Conservation (phyloP, 1,140 invertebrate genomes). For the Papilio xuthus region DNA sequence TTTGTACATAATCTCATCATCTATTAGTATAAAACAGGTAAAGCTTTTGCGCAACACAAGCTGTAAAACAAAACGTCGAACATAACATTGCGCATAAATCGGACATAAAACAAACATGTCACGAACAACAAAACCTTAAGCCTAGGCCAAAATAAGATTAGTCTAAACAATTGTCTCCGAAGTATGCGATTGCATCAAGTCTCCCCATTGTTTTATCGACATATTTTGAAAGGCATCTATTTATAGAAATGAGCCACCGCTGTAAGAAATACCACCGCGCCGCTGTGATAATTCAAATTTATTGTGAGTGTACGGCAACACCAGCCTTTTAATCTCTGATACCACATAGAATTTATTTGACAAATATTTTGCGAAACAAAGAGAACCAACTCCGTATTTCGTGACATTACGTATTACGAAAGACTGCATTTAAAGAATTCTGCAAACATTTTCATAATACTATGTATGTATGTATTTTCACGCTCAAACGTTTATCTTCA, state of each 20-base stretch:
- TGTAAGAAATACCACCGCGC: conserved; percentile 44
- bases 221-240: conserved; percentile 42
- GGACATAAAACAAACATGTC: conserved; percentile 22
- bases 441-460: neutral
- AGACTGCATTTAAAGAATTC: neutral
- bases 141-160: conserved; percentile 39
- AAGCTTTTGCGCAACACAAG: conserved; percentile 9
- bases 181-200: conserved; percentile 35
- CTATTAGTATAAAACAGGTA: neutral
- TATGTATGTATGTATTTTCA: neutral
- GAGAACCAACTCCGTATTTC: conserved; percentile 21
- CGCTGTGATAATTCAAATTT: conserved; percentile 42
- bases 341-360: conserved; percentile 40
- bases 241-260: conserved; percentile 41
- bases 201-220: conserved; percentile 38
- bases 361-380: conserved; percentile 38
- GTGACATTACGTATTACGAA: conserved; percentile 10
- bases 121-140: conserved; percentile 27
- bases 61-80: conserved; percentile 14
- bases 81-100: conserved; percentile 12
- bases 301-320: conserved; percentile 38
- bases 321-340: conserved; percentile 39
- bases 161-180: conserved; percentile 39
- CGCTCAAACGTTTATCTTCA: neutral
- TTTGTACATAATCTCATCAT: neutral